Conservation (phyloP, 2,113 vertebrate genomes). For the Oncorhynchus gorbuscha region DNA sequence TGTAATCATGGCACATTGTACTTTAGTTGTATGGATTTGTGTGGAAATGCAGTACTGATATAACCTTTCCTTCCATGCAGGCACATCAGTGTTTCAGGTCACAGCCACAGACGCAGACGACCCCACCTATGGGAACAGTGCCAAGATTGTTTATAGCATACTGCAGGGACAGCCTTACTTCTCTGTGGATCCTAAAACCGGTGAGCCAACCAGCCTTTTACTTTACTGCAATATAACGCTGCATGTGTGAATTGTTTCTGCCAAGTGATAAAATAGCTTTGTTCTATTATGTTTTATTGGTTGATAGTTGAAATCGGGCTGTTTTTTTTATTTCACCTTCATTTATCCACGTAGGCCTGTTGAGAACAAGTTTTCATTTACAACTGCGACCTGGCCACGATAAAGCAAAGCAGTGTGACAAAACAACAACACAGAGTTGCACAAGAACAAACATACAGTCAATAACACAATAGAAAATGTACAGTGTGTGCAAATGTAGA, state of each 20-base stretch:
- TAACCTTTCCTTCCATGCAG: constrained; percentile 30
- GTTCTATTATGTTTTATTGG: neutral
- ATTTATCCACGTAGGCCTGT: no score
- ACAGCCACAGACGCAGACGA: constrained; percentile 62
- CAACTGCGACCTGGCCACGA: no score
- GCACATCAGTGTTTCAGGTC: constrained; percentile 61
- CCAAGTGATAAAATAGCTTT: neutral
- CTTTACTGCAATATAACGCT: neutral
- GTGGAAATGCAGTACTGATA: neutral
- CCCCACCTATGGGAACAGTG: constrained; percentile 63
- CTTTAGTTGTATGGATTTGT: neutral
- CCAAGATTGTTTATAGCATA: constrained; percentile 66
- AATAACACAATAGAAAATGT: no score
- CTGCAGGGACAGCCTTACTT: constrained; percentile 66
- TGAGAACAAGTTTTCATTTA: no score
- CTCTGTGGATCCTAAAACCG: constrained; percentile 67
- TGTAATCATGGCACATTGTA: neutral
- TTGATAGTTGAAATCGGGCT: neutral
- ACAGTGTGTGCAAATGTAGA: no score
- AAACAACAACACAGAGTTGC: no score
- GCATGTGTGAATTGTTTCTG: neutral
- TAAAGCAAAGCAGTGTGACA: no score
- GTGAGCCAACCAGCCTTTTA: constrained; percentile 30
- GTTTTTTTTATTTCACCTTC: neutral
- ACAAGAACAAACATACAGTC: no score